A percentile compares a stretch with the other conserved stretches of the same genome.
Conservation (phyloP, 2,113 vertebrate genomes). For the Toxotes chatareus region DNA sequence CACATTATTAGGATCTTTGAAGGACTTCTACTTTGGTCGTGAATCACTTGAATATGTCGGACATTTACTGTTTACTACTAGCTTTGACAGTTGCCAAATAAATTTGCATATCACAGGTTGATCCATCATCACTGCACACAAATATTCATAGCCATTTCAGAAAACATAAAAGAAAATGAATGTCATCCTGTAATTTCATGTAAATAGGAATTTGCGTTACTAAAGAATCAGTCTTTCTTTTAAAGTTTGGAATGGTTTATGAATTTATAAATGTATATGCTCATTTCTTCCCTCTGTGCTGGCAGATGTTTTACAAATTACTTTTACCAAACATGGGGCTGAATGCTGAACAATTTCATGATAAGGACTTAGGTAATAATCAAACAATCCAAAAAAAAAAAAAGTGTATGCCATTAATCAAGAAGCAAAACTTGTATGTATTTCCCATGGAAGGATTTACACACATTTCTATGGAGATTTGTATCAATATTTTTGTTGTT, state of each 20-base stretch:
- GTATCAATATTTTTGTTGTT: conserved; percentile 38
- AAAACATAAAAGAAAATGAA: not conserved
- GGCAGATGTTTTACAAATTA: conserved; percentile 1
- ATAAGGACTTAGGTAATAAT: not conserved
- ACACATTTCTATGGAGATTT: conserved; percentile 33
- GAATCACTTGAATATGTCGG: not conserved
- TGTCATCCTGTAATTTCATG: conserved; percentile 9
- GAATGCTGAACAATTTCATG: conserved; percentile 14
- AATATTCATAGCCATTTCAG: not conserved
- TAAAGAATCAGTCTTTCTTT: not conserved
- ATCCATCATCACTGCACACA: not conserved
- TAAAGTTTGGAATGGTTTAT: not conserved
- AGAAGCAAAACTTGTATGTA: conserved; percentile 18
- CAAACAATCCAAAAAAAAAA: not conserved
- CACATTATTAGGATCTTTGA: not conserved
- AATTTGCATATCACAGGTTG: not conserved
- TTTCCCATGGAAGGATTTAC: conserved; percentile 23
- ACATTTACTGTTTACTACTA: not conserved
- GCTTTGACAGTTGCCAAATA: not conserved
- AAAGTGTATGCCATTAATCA: not conserved
- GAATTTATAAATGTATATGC: conserved; percentile 5
- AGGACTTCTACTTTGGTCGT: not conserved
- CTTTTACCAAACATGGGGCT: conserved; percentile 15
- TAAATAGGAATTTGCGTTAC: conserved; percentile 11
- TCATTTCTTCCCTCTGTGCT: conserved; percentile 9